Conservation (phyloP, 2,888 invertebrate genomes). For the Bibio marci region DNA sequence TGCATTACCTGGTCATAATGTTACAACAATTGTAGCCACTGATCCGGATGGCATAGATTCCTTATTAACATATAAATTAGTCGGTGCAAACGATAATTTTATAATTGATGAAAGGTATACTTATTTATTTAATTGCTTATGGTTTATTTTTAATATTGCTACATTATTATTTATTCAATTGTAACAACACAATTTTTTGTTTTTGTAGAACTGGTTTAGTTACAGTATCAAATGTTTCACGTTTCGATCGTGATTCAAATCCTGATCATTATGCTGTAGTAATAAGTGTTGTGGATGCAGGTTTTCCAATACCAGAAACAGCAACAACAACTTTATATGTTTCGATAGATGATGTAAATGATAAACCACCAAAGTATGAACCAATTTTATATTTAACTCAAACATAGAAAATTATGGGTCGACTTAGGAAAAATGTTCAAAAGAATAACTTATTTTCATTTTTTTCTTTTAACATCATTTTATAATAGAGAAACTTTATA, state of each 20-base stretch:
- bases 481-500: too few species aligned
- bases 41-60: conserved; percentile 65
- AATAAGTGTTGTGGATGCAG: conserved; percentile 59
- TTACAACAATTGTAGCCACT: conserved; percentile 52
- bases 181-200: background rate
- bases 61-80: conserved; percentile 48
- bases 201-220: conserved; percentile 43
- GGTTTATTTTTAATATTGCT: too few species aligned
- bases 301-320: conserved; percentile 55
- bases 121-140: too few species aligned
- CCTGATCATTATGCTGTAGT: conserved; percentile 51
- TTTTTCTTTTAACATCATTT: background rate
- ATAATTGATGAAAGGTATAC: conserved; percentile 50
- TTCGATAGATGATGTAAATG: conserved; percentile 58
- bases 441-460: too few species aligned
- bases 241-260: conserved; percentile 49
- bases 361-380: conserved; percentile 48
- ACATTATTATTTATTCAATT: conserved; percentile 2
- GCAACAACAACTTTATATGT: conserved; percentile 60
- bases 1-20: conserved; percentile 46
- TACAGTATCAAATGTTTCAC: conserved; percentile 53
- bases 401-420: too few species aligned
- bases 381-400: too few species aligned
- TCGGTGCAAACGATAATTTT: conserved; percentile 55
- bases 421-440: too few species aligned